Evolutionary conservation across 2,113 vertebrate genomes (phyloP).

Genomic region (Sclerurus mexicanus): DNA sequence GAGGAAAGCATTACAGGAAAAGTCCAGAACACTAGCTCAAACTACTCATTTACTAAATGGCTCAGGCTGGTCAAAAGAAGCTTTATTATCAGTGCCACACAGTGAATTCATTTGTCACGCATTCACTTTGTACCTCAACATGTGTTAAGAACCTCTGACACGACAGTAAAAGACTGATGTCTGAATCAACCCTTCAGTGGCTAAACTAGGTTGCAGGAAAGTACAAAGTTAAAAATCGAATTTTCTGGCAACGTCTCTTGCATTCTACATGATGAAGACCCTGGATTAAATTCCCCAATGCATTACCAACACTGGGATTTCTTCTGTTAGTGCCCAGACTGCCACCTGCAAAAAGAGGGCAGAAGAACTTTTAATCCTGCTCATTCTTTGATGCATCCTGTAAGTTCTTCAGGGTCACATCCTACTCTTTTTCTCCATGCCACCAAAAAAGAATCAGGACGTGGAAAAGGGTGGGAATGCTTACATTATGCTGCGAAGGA

Average conservation of each 20-base stretch:
- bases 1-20: neutral
- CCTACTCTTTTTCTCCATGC: neutral
- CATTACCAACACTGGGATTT: neutral
- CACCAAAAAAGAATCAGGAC: neutral
- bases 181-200: neutral
- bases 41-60: neutral
- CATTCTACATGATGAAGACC: neutral
- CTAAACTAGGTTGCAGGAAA: neutral
- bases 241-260: neutral
- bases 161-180: neutral
- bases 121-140: accelerated
- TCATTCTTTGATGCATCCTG: neutral
- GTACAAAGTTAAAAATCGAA: neutral
- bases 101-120: accelerated
- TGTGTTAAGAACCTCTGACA: neutral
- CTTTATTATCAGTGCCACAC: accelerated
- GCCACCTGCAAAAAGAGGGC: neutral
- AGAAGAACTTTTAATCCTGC: neutral
- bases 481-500: neutral
- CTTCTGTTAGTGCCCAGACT: neutral
- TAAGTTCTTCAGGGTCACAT: neutral
- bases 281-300: neutral
- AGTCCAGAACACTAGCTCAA: neutral
- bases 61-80: neutral
- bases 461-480: neutral